phyloP scores from a whole-genome alignment of 2,888 invertebrate genomes.

The Euproctis similis region DNA sequence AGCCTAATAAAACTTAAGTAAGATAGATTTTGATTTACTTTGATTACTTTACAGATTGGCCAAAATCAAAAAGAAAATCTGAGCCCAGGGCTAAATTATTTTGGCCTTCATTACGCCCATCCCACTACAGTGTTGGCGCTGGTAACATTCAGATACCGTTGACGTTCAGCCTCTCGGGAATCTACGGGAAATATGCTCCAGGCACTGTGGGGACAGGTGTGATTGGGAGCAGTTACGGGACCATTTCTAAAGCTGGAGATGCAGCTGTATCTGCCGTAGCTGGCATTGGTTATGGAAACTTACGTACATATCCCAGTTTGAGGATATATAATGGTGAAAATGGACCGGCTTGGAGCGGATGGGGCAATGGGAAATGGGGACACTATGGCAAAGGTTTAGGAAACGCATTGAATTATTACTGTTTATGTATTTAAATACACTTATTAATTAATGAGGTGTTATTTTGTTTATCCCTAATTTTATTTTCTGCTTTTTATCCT shows the following conservation, averaged over 20 bases:
- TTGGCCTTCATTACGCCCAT: constrained; percentile 44
- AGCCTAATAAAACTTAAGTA: not conserved
- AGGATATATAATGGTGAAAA: constrained; percentile 79
- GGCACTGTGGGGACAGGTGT: constrained; percentile 25
- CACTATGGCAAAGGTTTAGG: constrained; percentile 64
- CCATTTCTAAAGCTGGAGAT: constrained; percentile 26
- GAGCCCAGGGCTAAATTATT: constrained; percentile 40
- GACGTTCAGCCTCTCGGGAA: constrained; percentile 55
- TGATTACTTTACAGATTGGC: constrained; percentile 9
- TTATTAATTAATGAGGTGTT: too few species aligned
- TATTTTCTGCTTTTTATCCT: too few species aligned
- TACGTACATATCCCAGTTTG: constrained; percentile 78
- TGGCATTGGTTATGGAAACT: constrained; percentile 78
- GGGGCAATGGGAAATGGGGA: constrained; percentile 70
- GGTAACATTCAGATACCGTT: constrained; percentile 51
- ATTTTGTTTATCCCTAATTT: too few species aligned
- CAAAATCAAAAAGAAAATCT: constrained; percentile 7
- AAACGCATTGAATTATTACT: not conserved
- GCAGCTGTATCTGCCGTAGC: constrained; percentile 44
- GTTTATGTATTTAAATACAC: too few species aligned
- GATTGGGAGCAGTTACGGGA: constrained; percentile 42
- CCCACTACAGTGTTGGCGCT: constrained; percentile 24
- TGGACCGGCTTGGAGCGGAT: constrained; percentile 61
- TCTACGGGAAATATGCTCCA: constrained; percentile 45
- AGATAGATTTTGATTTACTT: too few species aligned